Percentiles rank a stretch among this genome's conserved stretches.
Conservation (phyloP, 2,888 invertebrate species). For the Leptarthrus brevirostris region DNA sequence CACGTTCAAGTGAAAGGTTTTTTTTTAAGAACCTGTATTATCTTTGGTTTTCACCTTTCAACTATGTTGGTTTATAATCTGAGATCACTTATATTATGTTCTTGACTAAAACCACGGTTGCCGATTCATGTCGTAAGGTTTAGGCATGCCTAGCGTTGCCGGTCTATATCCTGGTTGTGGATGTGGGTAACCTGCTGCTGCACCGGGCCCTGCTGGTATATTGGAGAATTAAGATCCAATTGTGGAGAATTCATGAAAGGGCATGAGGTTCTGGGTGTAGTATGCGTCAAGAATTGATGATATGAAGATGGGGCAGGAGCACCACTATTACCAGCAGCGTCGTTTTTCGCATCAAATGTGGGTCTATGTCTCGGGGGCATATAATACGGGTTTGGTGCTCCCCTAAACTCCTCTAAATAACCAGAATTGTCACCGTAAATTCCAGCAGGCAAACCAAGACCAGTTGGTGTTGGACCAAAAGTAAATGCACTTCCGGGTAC, state of each 20-base stretch:
- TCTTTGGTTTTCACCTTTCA: conserved; percentile 29
- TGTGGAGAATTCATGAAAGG: conserved; percentile 72
- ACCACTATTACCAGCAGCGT: conserved; percentile 69
- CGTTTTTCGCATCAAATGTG: conserved; percentile 59
- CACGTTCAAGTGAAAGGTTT: conserved; percentile 9
- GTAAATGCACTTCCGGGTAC: conserved; percentile 88
- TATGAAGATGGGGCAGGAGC: conserved; percentile 68
- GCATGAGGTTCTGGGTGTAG: conserved; percentile 69
- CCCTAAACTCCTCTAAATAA: conserved; percentile 77
- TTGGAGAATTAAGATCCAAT: conserved; percentile 73
- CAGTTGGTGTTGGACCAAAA: conserved; percentile 77
- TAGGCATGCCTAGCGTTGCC: conserved; percentile 73
- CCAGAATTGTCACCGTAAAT: conserved; percentile 75
- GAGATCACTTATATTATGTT: conserved; percentile 16
- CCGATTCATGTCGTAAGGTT: conserved; percentile 78
- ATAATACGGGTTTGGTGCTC: conserved; percentile 73
- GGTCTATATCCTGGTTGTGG: conserved; percentile 74
- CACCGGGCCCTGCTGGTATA: conserved; percentile 74
- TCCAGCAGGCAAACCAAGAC: conserved; percentile 69
- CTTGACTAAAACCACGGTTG: conserved; percentile 75
- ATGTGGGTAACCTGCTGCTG: conserved; percentile 70
- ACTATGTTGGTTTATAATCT: conserved; percentile 6
- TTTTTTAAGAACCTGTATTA: not conserved
- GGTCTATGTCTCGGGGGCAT: conserved; percentile 68
- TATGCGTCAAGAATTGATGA: conserved; percentile 72